Percentiles rank a stretch among this genome's conserved stretches.
phyloP scores from a whole-genome alignment of 2,888 invertebrate species.

The Melangyna quadrimaculata region DNA sequence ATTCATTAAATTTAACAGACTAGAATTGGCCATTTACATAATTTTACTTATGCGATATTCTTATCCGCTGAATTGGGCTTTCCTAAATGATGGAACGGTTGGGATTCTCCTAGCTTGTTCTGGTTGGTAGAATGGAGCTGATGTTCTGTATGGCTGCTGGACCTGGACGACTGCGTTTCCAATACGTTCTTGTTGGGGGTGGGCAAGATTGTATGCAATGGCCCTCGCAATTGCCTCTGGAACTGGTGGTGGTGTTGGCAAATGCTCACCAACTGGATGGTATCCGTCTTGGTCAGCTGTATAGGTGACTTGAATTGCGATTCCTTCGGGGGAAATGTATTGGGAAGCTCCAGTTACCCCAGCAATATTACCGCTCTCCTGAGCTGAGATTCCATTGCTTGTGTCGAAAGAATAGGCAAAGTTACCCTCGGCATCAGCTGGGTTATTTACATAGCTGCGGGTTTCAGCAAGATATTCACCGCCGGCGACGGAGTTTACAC shows the following conservation, averaged over 20 bases:
- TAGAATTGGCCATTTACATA: too few species aligned
- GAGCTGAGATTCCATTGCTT: conserved; percentile 83
- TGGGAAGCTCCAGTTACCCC: conserved; percentile 82
- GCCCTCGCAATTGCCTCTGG: conserved; percentile 82
- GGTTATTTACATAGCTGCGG: conserved; percentile 78
- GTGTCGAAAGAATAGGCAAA: conserved; percentile 82
- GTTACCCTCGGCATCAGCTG: conserved; percentile 80
- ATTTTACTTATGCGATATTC: too few species aligned
- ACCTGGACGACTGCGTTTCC: neutral
- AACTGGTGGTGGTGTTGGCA: conserved; percentile 82
- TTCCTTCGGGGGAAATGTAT: conserved; percentile 83
- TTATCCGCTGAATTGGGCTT: too few species aligned
- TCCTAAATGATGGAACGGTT: too few species aligned
- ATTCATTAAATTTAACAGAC: too few species aligned
- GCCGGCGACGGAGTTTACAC: too few species aligned
- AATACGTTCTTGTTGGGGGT: neutral
- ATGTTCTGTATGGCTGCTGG: neutral
- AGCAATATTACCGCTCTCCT: conserved; percentile 83
- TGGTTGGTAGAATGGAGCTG: too few species aligned
- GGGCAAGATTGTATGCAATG: conserved; percentile 81
- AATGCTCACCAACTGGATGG: conserved; percentile 81
- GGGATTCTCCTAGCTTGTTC: too few species aligned
- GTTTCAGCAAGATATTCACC: conserved; percentile 78
- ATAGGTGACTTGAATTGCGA: conserved; percentile 80
- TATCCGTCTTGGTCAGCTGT: conserved; percentile 84